Base-by-base conservation (phyloP, 2,797 vertebrate species). In the Aythya fuligula region DNA sequence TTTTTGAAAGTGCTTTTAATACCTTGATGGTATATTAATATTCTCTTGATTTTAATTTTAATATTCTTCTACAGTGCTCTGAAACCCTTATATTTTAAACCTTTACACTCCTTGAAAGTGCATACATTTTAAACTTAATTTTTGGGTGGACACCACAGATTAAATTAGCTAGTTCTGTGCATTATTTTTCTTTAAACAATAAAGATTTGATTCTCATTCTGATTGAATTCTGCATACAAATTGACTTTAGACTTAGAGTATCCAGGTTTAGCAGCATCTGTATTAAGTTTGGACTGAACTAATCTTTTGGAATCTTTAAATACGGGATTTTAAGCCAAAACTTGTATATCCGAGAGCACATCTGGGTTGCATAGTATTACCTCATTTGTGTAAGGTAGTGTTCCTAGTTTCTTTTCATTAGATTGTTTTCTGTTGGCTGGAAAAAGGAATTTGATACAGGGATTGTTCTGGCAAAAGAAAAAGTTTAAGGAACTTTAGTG, bases 331-430 rank as follows among this genome's bases (percentile, higher is more conserved):
- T 62, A 56, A 89, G 80, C 87, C 90, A 94, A 85, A 89, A 57
- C 1, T 4, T 14, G 79, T 64, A 81, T 89, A 28, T 95, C 60
- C 74, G 66, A 93, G 74, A 84, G 45, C 83, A 92, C 93, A 95
- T 95, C 85, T 97, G 96, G 64, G 64, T 90, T 73, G 71, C 56
- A 60, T 47, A 73, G 56, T 66, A 93, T 94, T 88, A 87, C 86
- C 51, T 94, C 88, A 92, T 95, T 88, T 93, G 34, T 94, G 20
- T 75, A 90, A 90, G 30, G 47, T 94, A 54, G 45, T 72, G 66
- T 47, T 91, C 41, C 54, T 67, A n/a, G 30, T 76, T 78, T 72
- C 66, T 93, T 73, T 79, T 88, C 66, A 32, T 67, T 86, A 25
- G 49, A 75, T 85, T 94, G n/a, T 67, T 95, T 95, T 91, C 39